phyloP scores from a whole-genome alignment of 2,888 invertebrate genomes.

The Hirtodrosophila histrioides region DNA sequence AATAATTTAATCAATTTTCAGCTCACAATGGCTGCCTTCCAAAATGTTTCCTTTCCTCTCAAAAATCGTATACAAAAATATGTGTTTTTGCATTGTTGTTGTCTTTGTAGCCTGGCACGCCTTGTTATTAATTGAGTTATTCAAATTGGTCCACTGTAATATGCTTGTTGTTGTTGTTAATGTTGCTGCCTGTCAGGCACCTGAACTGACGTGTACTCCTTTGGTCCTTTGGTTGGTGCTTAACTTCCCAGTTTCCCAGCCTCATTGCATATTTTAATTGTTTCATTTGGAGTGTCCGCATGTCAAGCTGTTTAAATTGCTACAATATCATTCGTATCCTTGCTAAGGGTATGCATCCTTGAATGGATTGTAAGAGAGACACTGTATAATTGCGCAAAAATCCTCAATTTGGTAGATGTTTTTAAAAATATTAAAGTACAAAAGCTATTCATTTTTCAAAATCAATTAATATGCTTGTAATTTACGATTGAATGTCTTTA shows the following conservation, averaged over 20 bases:
- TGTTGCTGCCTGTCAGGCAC: slow-evolving; percentile 10
- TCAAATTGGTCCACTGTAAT: slow-evolving; percentile 45
- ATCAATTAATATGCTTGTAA: no score
- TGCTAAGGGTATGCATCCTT: not conserved
- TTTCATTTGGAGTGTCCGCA: slow-evolving; percentile 44
- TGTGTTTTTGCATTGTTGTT: slow-evolving; percentile 14
- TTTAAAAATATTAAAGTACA: no score
- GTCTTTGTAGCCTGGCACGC: slow-evolving; percentile 18
- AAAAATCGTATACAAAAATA: slow-evolving; percentile 26
- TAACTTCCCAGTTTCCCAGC: slow-evolving; percentile 16
- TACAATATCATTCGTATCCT: not conserved
- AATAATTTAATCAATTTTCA: slow-evolving; percentile 36
- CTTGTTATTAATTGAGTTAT: slow-evolving; percentile 56
- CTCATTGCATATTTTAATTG: slow-evolving; percentile 60
- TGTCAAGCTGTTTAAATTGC: slow-evolving; percentile 19
- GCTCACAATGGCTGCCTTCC: not conserved
- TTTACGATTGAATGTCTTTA: no score
- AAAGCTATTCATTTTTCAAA: no score
- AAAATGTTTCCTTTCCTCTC: not conserved
- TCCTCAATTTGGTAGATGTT: no score
- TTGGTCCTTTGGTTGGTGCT: slow-evolving; percentile 2
- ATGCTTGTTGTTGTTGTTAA: slow-evolving; percentile 27
- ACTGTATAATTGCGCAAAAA: not conserved
- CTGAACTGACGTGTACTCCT: slow-evolving; percentile 7
- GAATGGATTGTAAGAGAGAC: not conserved